Evolutionary conservation across 2,888 invertebrate genomes (phyloP).

Genomic region (Acanthoscelides obtectus): DNA sequence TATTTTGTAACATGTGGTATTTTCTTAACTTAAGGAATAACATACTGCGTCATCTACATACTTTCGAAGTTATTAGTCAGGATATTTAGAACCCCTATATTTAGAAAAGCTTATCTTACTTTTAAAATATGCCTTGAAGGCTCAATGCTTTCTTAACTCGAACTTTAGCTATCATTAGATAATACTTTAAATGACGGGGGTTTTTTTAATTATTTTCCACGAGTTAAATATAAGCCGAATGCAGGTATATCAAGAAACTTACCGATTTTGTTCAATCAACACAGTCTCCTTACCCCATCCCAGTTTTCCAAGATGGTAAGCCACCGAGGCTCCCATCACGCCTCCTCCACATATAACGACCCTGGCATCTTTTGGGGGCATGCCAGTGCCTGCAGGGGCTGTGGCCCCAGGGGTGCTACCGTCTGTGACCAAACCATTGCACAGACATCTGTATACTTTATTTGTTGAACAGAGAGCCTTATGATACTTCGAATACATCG

Average conservation of each 20-base stretch:
- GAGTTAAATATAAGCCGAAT: not conserved
- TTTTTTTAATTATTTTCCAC: no score
- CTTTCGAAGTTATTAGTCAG: no score
- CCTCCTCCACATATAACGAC: slow-evolving; percentile 92
- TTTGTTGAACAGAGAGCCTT: not conserved
- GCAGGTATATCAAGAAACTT: slow-evolving; percentile 23
- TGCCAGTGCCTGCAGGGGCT: slow-evolving; percentile 1
- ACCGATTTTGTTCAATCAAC: slow-evolving; percentile 82
- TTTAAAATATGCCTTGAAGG: no score
- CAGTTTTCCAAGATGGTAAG: slow-evolving; percentile 78
- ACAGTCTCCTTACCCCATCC: slow-evolving; percentile 82
- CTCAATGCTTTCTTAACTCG: no score
- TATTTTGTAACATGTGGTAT: no score
- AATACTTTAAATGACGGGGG: no score
- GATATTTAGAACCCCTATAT: no score
- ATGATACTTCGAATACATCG: not conserved
- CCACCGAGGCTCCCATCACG: slow-evolving; percentile 86
- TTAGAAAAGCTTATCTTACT: no score
- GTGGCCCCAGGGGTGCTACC: not conserved
- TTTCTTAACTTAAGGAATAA: no score
- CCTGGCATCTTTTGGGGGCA: slow-evolving; percentile 55
- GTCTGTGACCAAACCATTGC: not conserved
- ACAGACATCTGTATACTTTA: not conserved
- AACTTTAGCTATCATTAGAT: no score
- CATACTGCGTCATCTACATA: no score